Percentiles rank a stretch among this genome's conserved stretches.
Conservation (phyloP, 2,888 invertebrate genomes). For the Autographa pulchrina region DNA sequence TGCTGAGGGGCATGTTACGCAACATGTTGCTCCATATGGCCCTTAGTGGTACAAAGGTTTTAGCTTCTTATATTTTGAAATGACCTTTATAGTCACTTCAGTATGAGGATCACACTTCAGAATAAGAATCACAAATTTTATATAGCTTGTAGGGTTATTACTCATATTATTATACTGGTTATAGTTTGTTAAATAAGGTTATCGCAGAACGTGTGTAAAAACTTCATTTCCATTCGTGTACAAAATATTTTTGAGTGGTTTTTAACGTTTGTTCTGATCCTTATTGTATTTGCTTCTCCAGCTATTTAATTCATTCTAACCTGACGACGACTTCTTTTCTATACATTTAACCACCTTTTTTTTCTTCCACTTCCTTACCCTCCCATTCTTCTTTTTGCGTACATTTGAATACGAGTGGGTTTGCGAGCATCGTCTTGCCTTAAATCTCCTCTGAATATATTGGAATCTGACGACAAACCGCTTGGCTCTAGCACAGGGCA, state of each 20-base stretch:
- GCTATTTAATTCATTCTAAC: constrained; percentile 21
- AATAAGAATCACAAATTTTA: too few species aligned
- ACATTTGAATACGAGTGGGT: neutral
- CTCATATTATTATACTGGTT: too few species aligned
- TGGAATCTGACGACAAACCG: constrained; percentile 62
- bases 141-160: too few species aligned
- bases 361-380: constrained; percentile 18
- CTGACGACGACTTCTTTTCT: constrained; percentile 17
- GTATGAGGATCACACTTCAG: too few species aligned
- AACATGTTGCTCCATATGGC: too few species aligned
- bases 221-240: neutral
- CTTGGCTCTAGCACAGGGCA: constrained; percentile 43
- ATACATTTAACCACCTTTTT: constrained; percentile 14
- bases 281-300: neutral
- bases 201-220: neutral
- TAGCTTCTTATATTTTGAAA: too few species aligned
- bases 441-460: constrained; percentile 24
- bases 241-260: neutral
- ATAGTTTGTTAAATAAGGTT: too few species aligned
- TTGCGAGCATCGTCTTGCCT: constrained; percentile 7
- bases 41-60: too few species aligned
- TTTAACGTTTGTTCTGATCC: neutral
- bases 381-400: constrained; percentile 23
- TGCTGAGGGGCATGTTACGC: too few species aligned
- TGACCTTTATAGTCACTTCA: too few species aligned